Evolutionary conservation across 2,797 vertebrate genomes (phyloP).

Genomic region (Arrhamphus sclerolepis): DNA sequence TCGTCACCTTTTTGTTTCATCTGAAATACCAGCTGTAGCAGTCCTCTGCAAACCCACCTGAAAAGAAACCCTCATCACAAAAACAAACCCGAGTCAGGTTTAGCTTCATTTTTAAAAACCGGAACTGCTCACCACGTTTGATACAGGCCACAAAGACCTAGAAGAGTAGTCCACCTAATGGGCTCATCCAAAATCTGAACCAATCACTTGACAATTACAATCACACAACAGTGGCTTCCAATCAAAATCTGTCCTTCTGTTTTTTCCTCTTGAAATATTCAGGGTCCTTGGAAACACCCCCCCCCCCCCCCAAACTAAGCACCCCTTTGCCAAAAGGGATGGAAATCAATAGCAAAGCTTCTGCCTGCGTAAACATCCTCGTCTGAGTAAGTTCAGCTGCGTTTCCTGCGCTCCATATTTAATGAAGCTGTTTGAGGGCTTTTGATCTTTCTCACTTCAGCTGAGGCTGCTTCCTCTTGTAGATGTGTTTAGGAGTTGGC

Average conservation of each 20-base stretch:
- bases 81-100: no score
- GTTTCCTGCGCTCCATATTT: conserved; percentile 42
- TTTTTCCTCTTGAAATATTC: conserved; percentile 52
- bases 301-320: neutral
- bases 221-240: no score
- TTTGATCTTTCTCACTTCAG: conserved; percentile 45
- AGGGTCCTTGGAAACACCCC: conserved; percentile 8
- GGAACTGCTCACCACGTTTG: neutral
- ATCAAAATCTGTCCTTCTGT: conserved; percentile 35
- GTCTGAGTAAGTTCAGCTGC: conserved; percentile 12
- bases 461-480: conserved; percentile 28
- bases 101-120: no score
- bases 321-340: conserved; percentile 21
- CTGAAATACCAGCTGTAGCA: no score
- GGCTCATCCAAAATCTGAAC: conserved; percentile 1
- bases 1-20: no score
- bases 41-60: no score
- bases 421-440: conserved; percentile 47
- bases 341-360: conserved; percentile 44
- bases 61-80: no score
- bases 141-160: no score
- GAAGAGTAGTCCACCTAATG: no score
- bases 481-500: conserved; percentile 5
- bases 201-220: no score
- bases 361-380: conserved; percentile 29